Evolutionary conservation across 64 coral and sea anemone species (phyloP).

Genomic region (Astreopora myriophthalma): DNA sequence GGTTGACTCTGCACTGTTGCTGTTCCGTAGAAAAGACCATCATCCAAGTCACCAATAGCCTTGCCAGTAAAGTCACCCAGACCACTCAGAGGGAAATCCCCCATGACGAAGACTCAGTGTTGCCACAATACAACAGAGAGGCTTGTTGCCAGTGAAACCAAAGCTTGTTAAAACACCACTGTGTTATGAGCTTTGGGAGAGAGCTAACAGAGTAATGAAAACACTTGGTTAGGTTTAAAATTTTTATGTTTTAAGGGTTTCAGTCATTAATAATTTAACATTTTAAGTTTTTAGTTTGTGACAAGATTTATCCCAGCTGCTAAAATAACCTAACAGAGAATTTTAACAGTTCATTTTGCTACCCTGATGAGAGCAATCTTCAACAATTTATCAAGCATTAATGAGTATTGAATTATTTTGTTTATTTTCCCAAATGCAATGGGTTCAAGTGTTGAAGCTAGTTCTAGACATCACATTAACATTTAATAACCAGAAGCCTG

Average conservation of each 20-base stretch:
- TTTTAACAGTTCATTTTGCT: not conserved
- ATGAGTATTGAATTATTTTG: not conserved
- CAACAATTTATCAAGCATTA: not conserved
- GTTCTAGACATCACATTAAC: constrained; percentile 34
- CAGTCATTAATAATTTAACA: constrained; percentile 83
- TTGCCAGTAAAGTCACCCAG: constrained; percentile 83
- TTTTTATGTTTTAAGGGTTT: constrained; percentile 65
- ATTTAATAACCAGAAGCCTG: constrained; percentile 37
- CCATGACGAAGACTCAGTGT: constrained; percentile 63
- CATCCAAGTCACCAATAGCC: constrained; percentile 83
- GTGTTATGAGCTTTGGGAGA: constrained; percentile 75
- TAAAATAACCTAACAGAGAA: not conserved
- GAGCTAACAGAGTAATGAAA: constrained; percentile 82
- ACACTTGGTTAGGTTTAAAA: constrained; percentile 84
- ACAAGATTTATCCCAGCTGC: not conserved
- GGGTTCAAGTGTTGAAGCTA: constrained; percentile 30
- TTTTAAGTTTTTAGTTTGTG: constrained; percentile 59
- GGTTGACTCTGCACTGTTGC: constrained; percentile 80
- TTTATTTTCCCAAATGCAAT: not conserved
- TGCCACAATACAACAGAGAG: constrained; percentile 60
- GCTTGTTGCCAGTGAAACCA: constrained; percentile 54
- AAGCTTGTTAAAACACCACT: constrained; percentile 78
- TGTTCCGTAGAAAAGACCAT: constrained; percentile 91
- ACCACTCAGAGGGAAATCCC: constrained; percentile 78
- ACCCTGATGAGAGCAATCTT: not conserved